These are phyloP conservation scores for Piprites chloris DNA, from an alignment of 2,113 vertebrate genomes.

Conservation along the genomic window DNA sequence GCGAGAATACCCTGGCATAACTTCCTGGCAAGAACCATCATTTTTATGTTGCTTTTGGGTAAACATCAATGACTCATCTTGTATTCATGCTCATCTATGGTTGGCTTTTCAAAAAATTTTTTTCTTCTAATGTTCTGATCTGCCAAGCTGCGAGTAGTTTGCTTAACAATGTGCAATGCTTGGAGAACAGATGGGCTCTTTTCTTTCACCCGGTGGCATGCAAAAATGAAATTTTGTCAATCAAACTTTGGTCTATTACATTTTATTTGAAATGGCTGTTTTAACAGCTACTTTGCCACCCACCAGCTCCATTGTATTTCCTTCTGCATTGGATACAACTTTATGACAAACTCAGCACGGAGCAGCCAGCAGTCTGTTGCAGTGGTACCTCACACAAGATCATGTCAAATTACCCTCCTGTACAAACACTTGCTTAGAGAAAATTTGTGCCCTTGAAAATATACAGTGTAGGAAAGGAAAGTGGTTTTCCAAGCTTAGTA, in stretches of 20 bases:
- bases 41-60: slow-evolving; percentile 48
- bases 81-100: slow-evolving; percentile 24
- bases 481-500: background rate
- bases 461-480: background rate
- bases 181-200: slow-evolving; percentile 25
- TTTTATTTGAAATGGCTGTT: background rate
- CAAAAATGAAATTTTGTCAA: slow-evolving; percentile 37
- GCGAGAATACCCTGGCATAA: background rate
- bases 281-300: background rate
- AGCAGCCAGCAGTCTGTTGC: background rate
- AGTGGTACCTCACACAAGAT: background rate
- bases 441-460: background rate
- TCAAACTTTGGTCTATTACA: background rate
- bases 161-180: background rate
- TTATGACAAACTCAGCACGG: background rate
- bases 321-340: fast-evolving
- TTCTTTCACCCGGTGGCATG: background rate
- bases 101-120: background rate
- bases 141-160: background rate
- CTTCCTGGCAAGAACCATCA: slow-evolving; percentile 1
- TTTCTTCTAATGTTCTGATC: background rate
- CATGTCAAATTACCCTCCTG: background rate
- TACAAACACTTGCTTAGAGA: background rate
- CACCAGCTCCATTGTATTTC: background rate
- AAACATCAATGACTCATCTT: slow-evolving; percentile 43